A percentile compares a stretch with the other conserved stretches of the same genome.
Evolutionary conservation across 2,113 vertebrate genomes (phyloP).

Genomic region (Peromyscus maniculatus): DNA sequence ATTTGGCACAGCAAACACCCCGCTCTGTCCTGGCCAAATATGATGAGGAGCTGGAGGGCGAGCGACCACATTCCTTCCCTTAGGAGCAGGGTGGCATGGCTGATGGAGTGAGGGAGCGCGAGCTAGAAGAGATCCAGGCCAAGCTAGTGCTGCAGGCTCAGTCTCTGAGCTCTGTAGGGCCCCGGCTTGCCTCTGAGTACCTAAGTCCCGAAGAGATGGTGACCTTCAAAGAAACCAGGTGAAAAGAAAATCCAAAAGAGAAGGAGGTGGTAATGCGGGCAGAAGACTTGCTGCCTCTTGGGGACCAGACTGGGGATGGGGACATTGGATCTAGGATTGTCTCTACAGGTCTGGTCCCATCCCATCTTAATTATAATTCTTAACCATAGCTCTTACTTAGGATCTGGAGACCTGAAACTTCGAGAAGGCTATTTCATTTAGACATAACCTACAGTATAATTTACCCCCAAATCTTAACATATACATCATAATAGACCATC

Average conservation of each 20-base stretch:
- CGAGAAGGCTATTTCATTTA: too few relatives aligned
- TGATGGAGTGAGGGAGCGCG: conserved; percentile 90
- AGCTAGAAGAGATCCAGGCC: conserved; percentile 92
- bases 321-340: too few relatives aligned
- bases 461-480: too few relatives aligned
- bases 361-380: too few relatives aligned
- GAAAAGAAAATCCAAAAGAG: conserved; percentile 85
- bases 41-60: conserved; percentile 94
- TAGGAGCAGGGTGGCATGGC: conserved; percentile 86
- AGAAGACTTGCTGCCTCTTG: conserved; percentile 82
- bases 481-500: too few relatives aligned
- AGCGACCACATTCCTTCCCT: conserved; percentile 86
- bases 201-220: conserved; percentile 94
- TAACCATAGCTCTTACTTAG: too few relatives aligned
- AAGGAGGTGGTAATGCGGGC: conserved; percentile 79
- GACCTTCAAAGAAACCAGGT: conserved; percentile 91
- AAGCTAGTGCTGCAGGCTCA: conserved; percentile 91
- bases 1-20: conserved; percentile 91
- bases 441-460: too few relatives aligned
- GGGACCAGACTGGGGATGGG: too few relatives aligned
- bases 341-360: not conserved
- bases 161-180: conserved; percentile 88
- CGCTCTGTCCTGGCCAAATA: conserved; percentile 93
- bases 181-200: conserved; percentile 91
- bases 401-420: too few relatives aligned